phyloP scores from a whole-genome alignment of 2,797 vertebrate genomes.

The Intellagama lesueurii region DNA sequence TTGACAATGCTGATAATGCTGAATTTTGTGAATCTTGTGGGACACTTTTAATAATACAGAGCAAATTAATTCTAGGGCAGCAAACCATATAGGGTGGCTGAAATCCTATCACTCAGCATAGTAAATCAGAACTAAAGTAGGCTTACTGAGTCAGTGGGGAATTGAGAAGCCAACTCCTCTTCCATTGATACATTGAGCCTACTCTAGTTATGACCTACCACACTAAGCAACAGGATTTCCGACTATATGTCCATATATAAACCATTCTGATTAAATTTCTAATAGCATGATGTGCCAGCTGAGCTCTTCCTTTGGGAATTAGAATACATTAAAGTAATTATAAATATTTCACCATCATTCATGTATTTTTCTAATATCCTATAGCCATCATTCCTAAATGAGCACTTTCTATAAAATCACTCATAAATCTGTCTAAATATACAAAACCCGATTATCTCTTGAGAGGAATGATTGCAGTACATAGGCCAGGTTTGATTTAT shows the following conservation, averaged over 20 bases:
- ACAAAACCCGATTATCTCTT: constrained; percentile 39
- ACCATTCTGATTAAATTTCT: constrained; percentile 54
- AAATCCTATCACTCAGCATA: no score
- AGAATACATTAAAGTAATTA: constrained; percentile 62
- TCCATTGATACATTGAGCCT: no score
- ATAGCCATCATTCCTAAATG: constrained; percentile 59
- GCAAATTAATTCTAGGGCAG: constrained; percentile 47
- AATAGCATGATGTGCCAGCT: constrained; percentile 45
- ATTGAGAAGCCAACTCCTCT: no score
- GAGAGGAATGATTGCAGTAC: constrained; percentile 20
- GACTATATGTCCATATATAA: constrained; percentile 47
- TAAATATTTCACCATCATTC: constrained; percentile 66
- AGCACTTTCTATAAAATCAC: constrained; percentile 54
- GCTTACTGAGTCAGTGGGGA: no score
- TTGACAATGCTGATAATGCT: background rate
- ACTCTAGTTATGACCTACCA: no score
- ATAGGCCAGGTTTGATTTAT: constrained; percentile 32
- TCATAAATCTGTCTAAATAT: constrained; percentile 60
- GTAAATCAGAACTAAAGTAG: no score
- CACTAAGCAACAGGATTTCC: no score
- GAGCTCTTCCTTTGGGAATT: constrained; percentile 51
- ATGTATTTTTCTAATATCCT: constrained; percentile 49
- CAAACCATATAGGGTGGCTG: constrained; percentile 45
- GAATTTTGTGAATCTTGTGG: background rate
- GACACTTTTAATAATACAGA: constrained; percentile 43